Evolutionary conservation across 2,797 vertebrate species (phyloP), one percentile per base, ranked within the genome.

Genomic region (Fringilla coelebs): DNA sequence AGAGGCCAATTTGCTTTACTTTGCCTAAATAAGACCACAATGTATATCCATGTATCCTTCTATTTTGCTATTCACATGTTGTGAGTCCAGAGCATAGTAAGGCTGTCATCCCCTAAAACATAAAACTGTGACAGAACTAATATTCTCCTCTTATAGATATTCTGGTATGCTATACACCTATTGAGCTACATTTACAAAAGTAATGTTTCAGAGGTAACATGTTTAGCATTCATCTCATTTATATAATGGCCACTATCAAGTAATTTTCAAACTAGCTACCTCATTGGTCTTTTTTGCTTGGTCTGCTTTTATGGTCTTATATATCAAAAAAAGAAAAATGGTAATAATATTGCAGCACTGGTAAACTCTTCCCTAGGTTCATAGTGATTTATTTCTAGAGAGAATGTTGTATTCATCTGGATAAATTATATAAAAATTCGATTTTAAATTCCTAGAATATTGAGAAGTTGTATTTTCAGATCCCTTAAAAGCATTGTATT

Each of bases 381-480:
- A 16, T 4, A 61, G 51, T 32, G 18, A 78, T 78, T 85, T 55
- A 84, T 73, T 85, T 77, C 48, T 60, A 25, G 5, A 19, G 10
- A 18, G 34, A 63, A 63, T 41, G 18, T 61, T 81, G 34, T 29
- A 74, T 58, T 90, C n/a, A 55, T 72, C 46, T 21, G 7, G n/a
- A 67, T 71, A 86, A 85, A 79, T 51, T 65, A 66, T 22, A 77
- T 9, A 32, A 77, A 88, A 85, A 62, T 61, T 32, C 48, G 71
- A 28, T 49, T 76, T 89, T 70, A 76, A 2, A 38, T 81, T 84
- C 28, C 28, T 67, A 76, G 49, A 70, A 90, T 96, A 95, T 60
- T 72, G 68, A 94, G 31, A 90, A 85, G 52, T 48, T 63, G 48
- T 81, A 48, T 80, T 95, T 94, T 81, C 80, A 75, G 36, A 85